These are phyloP conservation scores for Montipora efflorescens DNA, from an alignment of 64 coral and sea anemone genomes.

Conservation along the genomic window DNA sequence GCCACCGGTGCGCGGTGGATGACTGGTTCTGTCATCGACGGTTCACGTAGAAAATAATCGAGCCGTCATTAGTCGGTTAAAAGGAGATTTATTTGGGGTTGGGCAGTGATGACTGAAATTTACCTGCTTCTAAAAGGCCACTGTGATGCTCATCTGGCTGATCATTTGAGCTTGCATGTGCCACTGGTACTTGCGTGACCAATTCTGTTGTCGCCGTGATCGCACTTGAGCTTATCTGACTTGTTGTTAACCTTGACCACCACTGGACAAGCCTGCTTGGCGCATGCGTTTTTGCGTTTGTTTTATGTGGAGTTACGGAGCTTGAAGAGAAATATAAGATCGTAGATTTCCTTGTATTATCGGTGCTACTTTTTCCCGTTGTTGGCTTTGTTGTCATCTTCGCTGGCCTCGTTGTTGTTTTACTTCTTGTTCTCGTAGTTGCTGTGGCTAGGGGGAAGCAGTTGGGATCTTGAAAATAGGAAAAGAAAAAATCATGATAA, in stretches of 20 bases:
- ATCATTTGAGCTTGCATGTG: background rate
- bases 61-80: no score
- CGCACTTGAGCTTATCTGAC: background rate
- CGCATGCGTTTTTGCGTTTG: background rate
- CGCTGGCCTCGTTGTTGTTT: background rate
- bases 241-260: background rate
- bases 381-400: background rate
- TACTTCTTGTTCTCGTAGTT: background rate
- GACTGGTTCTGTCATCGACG: no score
- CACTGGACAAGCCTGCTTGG: background rate
- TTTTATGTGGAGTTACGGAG: background rate
- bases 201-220: background rate
- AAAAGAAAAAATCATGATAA: background rate
- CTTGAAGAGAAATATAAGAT: background rate
- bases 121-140: background rate
- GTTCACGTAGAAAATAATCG: no score
- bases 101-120: background rate
- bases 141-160: background rate
- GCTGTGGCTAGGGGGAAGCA: background rate
- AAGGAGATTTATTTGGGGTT: no score
- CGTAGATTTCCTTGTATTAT: background rate
- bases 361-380: background rate
- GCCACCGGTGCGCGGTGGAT: no score
- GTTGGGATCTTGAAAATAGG: constrained; percentile 4
- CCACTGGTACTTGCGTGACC: background rate